Evolutionary conservation across 2,797 vertebrate genomes (phyloP).

Genomic region (Pempheris klunzingeri): DNA sequence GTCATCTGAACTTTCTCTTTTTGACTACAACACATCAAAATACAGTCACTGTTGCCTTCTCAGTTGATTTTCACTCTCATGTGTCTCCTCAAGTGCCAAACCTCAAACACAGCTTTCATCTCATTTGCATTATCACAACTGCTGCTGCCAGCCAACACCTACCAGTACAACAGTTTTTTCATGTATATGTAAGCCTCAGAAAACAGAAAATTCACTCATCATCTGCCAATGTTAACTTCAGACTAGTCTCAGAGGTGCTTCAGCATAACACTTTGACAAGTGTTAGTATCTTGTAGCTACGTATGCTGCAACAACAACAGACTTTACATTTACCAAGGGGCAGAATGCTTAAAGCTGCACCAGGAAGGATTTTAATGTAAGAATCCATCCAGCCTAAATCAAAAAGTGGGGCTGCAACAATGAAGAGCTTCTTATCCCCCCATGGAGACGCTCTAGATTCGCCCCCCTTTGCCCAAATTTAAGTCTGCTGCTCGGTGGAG

Average conservation of each 20-base stretch:
- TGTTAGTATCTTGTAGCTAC: conserved; percentile 63
- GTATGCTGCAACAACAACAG: conserved; percentile 53
- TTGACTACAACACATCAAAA: conserved; percentile 20
- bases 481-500: conserved; percentile 14
- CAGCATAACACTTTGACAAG: conserved; percentile 61
- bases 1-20: conserved; percentile 34
- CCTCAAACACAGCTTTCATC: conserved; percentile 65
- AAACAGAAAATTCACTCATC: conserved; percentile 61
- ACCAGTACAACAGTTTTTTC: conserved; percentile 43
- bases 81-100: conserved; percentile 59
- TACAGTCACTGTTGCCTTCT: conserved; percentile 48
- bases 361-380: conserved; percentile 36
- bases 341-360: conserved; percentile 46
- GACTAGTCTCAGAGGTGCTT: conserved; percentile 65
- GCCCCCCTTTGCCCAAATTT: conserved; percentile 29
- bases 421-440: conserved; percentile 43
- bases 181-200: conserved; percentile 50
- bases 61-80: conserved; percentile 72
- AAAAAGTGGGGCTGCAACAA: conserved; percentile 49
- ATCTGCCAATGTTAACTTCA: conserved; percentile 61
- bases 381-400: conserved; percentile 41
- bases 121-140: conserved; percentile 68
- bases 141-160: conserved; percentile 67
- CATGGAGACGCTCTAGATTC: conserved; percentile 54
- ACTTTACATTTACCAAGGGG: conserved; percentile 64